phyloP scores from a whole-genome alignment of 2,797 vertebrate genomes.

The Pseudochromis fuscus region DNA sequence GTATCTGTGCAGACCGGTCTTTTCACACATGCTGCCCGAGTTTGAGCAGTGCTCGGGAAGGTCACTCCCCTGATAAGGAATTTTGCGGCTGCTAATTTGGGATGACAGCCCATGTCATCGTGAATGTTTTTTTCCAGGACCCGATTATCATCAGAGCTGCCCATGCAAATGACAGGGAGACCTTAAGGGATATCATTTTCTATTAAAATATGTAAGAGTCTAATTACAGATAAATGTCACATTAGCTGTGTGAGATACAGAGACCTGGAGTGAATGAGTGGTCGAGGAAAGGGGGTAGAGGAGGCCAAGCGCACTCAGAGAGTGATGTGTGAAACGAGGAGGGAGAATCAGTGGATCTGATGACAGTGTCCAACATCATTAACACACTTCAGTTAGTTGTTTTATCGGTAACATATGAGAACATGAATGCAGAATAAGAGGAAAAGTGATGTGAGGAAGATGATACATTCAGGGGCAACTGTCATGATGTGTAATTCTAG shows the following conservation, averaged over 20 bases:
- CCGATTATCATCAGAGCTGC: conserved; percentile 84
- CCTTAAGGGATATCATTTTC: conserved; percentile 87
- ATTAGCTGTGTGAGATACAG: conserved; percentile 79
- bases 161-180: conserved; percentile 86
- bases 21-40: conserved; percentile 42
- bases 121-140: conserved; percentile 76
- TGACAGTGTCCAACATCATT: conserved; percentile 63
- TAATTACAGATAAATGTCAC: conserved; percentile 88
- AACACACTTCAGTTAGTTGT: conserved; percentile 42
- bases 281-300: conserved; percentile 36
- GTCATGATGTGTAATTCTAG: no score
- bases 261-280: conserved; percentile 77
- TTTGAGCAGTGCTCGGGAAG: conserved; percentile 71
- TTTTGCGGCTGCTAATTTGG: conserved; percentile 79
- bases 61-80: conserved; percentile 79
- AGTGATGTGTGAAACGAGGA: conserved; percentile 27
- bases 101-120: conserved; percentile 82
- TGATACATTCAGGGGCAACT: neutral
- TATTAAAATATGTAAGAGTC: conserved; percentile 85
- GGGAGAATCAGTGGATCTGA: conserved; percentile 34
- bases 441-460: neutral
- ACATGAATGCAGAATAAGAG: conserved; percentile 25
- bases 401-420: conserved; percentile 52
- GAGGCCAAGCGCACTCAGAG: conserved; percentile 22
- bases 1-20: conserved; percentile 19